Conservation (phyloP, 2,113 vertebrate species). For the Eonycteris spelaea region DNA sequence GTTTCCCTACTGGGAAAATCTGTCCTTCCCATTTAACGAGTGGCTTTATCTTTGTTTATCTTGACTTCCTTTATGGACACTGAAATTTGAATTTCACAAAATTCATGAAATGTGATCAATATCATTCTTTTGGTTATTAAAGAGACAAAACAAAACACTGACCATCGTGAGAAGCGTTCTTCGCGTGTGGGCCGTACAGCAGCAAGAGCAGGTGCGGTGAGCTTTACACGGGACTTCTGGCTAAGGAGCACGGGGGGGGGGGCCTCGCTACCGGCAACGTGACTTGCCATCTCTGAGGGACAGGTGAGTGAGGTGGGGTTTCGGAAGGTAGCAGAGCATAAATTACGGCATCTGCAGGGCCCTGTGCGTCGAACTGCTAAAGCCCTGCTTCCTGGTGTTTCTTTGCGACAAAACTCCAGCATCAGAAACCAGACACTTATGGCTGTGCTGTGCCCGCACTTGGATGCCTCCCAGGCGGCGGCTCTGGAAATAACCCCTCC, state of each 20-base stretch:
- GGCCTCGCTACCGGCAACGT: fast-evolving
- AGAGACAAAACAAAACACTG: neutral
- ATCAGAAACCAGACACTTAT: neutral
- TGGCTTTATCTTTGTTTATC: neutral
- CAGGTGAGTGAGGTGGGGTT: neutral
- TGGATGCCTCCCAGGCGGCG: neutral
- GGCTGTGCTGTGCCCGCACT: neutral
- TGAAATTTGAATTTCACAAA: neutral
- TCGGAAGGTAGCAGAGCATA: neutral
- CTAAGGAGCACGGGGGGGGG: fast-evolving
- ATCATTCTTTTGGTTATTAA: neutral
- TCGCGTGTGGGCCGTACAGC: neutral
- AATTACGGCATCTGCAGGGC: fast-evolving
- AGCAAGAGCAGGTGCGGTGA: too few relatives aligned
- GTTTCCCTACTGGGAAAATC: too few relatives aligned
- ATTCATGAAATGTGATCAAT: too few relatives aligned
- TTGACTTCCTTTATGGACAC: neutral
- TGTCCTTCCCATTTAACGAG: too few relatives aligned
- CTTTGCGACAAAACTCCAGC: neutral
- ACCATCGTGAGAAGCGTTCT: neutral
- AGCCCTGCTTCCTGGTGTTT: neutral
- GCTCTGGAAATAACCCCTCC: conserved; percentile 50
- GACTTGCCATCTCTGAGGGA: neutral
- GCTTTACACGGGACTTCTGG: fast-evolving
- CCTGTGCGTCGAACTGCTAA: neutral